Conservation (phyloP, 2,888 invertebrate genomes). For the Ichneumon xanthorius region DNA sequence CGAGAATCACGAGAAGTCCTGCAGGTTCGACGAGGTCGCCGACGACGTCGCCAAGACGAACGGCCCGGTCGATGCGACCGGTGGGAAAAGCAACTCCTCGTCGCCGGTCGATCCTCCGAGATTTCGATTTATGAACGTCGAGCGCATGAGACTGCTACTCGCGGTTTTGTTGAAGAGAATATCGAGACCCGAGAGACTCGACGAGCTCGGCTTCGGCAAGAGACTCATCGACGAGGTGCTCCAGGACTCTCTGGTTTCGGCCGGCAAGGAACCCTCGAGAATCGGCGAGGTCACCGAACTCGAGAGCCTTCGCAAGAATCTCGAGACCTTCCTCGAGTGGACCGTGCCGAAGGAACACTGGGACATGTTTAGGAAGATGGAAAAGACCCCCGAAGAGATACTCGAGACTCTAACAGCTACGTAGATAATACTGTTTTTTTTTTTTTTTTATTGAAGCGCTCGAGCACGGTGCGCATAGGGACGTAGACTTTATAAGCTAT, state of each 20-base stretch:
- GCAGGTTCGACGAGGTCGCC: conserved; percentile 59
- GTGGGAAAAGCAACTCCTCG: neutral
- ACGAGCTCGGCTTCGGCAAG: conserved; percentile 91
- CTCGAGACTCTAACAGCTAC: conserved; percentile 89
- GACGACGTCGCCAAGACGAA: conserved; percentile 57
- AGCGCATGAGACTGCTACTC: conserved; percentile 91
- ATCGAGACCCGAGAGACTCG: conserved; percentile 91
- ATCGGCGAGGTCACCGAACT: conserved; percentile 86
- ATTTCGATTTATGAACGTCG: conserved; percentile 88
- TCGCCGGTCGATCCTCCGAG: conserved; percentile 79
- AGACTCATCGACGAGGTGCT: conserved; percentile 93
- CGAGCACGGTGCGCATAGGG: conserved; percentile 11
- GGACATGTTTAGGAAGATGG: conserved; percentile 90
- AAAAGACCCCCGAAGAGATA: conserved; percentile 92
- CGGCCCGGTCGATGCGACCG: conserved; percentile 71
- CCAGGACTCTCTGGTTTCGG: conserved; percentile 91
- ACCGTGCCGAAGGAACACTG: conserved; percentile 93
- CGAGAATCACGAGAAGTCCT: conserved; percentile 87
- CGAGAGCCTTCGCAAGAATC: conserved; percentile 90
- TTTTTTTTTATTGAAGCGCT: neutral
- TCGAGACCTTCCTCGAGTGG: conserved; percentile 92
- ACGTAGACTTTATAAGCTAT: conserved; percentile 34
- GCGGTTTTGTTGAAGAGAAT: conserved; percentile 94
- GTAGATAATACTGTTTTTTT: conserved; percentile 64
- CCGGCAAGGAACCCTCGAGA: conserved; percentile 89